Conservation (phyloP, 2,113 vertebrate genomes). For the Sciurus niger region DNA sequence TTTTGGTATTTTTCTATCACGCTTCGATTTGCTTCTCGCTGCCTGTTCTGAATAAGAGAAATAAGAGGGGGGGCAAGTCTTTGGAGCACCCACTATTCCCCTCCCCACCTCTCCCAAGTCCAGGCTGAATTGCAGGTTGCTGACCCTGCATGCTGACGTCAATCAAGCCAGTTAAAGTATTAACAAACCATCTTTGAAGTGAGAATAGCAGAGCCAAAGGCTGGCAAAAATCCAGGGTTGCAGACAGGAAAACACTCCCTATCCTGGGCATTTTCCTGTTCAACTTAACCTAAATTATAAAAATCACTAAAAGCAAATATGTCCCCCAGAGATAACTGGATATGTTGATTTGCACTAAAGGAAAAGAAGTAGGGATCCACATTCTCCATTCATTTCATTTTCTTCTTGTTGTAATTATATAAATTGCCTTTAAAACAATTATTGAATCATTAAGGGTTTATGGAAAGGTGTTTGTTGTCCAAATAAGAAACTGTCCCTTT, state of each 20-base stretch:
- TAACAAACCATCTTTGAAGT: background rate
- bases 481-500: background rate
- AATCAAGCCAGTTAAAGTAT: background rate
- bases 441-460: slow-evolving; percentile 46
- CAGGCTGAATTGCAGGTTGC: accelerated
- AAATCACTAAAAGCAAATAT: background rate
- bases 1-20: background rate
- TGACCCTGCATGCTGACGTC: background rate
- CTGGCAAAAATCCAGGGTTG: background rate
- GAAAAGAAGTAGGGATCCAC: background rate
- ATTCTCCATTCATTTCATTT: background rate
- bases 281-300: background rate
- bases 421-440: slow-evolving; percentile 66
- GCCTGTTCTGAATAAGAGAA: background rate
- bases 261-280: background rate
- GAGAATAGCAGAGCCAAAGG: background rate
- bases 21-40: background rate
- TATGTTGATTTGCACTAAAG: background rate
- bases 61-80: too few relatives aligned
- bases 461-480: slow-evolving; percentile 5
- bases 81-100: background rate
- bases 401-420: slow-evolving; percentile 10
- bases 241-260: background rate
- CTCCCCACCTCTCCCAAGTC: background rate
- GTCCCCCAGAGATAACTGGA: background rate